Base-by-base conservation (phyloP, 2,113 vertebrate species). In the Oenanthe melanoleuca region DNA sequence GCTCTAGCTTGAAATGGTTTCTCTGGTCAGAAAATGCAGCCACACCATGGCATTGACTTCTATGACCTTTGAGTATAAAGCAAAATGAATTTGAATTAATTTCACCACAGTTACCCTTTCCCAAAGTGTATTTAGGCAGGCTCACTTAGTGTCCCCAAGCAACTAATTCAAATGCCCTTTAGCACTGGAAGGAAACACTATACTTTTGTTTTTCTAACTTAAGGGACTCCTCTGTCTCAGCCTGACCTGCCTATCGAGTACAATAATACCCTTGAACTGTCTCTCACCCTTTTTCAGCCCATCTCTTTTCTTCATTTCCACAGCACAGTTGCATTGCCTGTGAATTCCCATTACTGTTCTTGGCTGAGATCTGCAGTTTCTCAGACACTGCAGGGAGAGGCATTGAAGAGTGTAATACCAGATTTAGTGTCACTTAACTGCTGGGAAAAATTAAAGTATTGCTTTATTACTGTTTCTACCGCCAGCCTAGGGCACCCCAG, bases 341-440 rank as follows among this genome's bases (percentile, higher is more conserved):
- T 91, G 89, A 94, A 91, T 93, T 96, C 73, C 70, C 70, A 49
- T 92, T 91, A 85, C 53, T 85, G 34, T 67, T 87, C 84, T 84
- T 89, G 93, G 57, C 73, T 44, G 77, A 81, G 52, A 79, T 31
- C 61, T 79, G 73, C 61, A 44, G 65, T 81, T 74, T 93, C 87
- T 85, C 87, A 91, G 61, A 44, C 47, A 11, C 37, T 49, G 61
- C 57, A 71, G 73, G 63, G 61, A 69, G 0, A 4, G 56, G 19
- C 29, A 63, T 23, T 92, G 65, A 75, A 56, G 53, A 95, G 21
- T 5, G 0, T 71, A 81, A 89, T 47, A 59, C 33, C 57, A 82
- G 60, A 84, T 65, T 85, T 67, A 89, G 53, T 75, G 87, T 37
- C 57, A 74, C 65, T 85, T 74, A 89, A 33, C 73, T 84, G 52